Evolutionary conservation across 2,797 vertebrate species (phyloP), one percentile per base, ranked within the genome.

Genomic region (Basileuterus tristriatus): DNA sequence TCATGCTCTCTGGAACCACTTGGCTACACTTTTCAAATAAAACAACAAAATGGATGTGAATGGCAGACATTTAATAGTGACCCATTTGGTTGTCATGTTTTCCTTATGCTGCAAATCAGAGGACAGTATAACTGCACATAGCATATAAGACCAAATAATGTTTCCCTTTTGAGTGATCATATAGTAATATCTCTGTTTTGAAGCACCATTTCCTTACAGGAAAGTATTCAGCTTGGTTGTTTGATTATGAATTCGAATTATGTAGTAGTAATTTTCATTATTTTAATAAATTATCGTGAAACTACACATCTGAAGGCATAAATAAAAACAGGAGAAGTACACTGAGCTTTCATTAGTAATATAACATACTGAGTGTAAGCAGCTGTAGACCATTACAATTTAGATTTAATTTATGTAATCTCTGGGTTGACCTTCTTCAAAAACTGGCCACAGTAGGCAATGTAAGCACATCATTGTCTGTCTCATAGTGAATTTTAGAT

Each of bases 351-450:
- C 93, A 69, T 95, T 82, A 93, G 58, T 88, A 82, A 76, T 92
- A 52, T 65, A 84, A 74, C 34, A 49, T 34, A 83, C 16, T 69
- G 85, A 89, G 32, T 67, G 46, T 41, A 80, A 88, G 67, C 91
- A 90, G 78, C 92, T 89, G 72, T 70, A 93, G 74, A 49, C 67
- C 34, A 70, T 95, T 83, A 68, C 46, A 49, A 39, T 83, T 71
- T 83, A 82, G 63, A 89, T 92, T 96, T 88, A 94, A 90, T 83
- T 94, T 92, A 78, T 36, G 37, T 91, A 83, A 52, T 90, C 62
- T 96, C 87, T 94, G 37, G 30, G 64, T 79, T 96, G 87, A 97
- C 90, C 96, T 94, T 76, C 90, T 91, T 88, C 56, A 43, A 72
- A 91, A 93, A 63, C 65, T 83, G 72, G 67, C 82, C 58, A 37